Conservation (phyloP, 2,113 vertebrate species). For the Trogon melanurus region DNA sequence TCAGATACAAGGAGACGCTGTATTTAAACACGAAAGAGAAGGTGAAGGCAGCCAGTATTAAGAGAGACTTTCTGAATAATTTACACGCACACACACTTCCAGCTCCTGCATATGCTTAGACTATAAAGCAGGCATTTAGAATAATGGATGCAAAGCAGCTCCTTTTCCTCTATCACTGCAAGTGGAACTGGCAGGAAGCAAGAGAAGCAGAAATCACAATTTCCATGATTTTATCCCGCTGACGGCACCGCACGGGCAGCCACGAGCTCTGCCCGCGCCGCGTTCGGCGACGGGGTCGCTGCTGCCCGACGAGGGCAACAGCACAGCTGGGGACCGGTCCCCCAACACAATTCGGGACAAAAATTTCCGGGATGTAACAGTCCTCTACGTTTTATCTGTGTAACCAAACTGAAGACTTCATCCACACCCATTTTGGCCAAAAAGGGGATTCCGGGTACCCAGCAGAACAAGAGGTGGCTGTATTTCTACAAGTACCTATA, state of each 20-base stretch:
- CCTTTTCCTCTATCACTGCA: neutral
- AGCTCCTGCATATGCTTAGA: constrained; percentile 26
- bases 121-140: constrained; percentile 21
- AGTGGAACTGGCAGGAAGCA: neutral
- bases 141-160: neutral
- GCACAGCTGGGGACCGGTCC: neutral
- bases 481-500: neutral
- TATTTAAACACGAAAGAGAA: constrained; percentile 20
- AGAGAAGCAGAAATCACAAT: neutral
- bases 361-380: neutral
- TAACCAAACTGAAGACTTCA: neutral
- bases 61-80: constrained; percentile 53
- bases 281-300: neutral
- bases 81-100: neutral
- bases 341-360: neutral
- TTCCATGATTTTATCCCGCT: neutral
- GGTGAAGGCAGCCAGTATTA: neutral
- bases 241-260: neutral
- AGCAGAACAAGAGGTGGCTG: neutral
- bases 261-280: neutral
- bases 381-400: neutral
- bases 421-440: neutral
- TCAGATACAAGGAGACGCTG: constrained; percentile 7
- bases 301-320: neutral
- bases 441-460: neutral